A percentile compares a stretch with the other conserved stretches of the same genome.
These are phyloP conservation scores for Dinoponera quadriceps DNA, from an alignment of 1,140 invertebrate species.

Conservation along the genomic window DNA sequence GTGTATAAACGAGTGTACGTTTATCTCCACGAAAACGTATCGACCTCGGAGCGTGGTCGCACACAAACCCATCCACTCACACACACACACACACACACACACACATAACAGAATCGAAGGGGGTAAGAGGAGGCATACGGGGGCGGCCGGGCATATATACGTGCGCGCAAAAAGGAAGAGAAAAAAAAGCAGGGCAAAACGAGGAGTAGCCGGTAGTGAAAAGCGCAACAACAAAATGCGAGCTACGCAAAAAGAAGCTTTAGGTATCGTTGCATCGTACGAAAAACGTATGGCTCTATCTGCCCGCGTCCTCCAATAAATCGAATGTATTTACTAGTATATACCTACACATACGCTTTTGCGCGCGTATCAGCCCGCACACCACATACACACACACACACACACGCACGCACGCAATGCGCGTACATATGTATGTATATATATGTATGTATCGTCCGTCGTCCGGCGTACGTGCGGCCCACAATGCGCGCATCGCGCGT, in stretches of 20 bases:
- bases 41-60: constrained; percentile 24
- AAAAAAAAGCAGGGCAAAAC: constrained; percentile 5
- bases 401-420: too few species aligned
- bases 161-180: constrained; percentile 15
- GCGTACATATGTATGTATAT: too few species aligned
- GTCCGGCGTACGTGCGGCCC: constrained; percentile 4
- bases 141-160: constrained; percentile 4
- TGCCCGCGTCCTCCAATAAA: constrained; percentile 70
- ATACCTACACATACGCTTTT: neutral
- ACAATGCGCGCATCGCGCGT: constrained; percentile 70
- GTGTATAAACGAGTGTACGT: constrained; percentile 21
- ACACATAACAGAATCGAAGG: constrained; percentile 23
- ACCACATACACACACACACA: neutral
- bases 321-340: constrained; percentile 73
- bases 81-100: too few species aligned
- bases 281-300: constrained; percentile 69
- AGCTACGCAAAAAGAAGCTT: constrained; percentile 70
- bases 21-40: constrained; percentile 41
- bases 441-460: too few species aligned
- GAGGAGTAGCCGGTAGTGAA: constrained; percentile 59
- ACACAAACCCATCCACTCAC: too few species aligned
- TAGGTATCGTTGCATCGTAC: constrained; percentile 65
- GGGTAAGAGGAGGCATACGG: neutral
- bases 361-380: neutral
- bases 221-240: constrained; percentile 67